Conservation (phyloP, 2,797 vertebrate species). For the Xenopus petersii region DNA sequence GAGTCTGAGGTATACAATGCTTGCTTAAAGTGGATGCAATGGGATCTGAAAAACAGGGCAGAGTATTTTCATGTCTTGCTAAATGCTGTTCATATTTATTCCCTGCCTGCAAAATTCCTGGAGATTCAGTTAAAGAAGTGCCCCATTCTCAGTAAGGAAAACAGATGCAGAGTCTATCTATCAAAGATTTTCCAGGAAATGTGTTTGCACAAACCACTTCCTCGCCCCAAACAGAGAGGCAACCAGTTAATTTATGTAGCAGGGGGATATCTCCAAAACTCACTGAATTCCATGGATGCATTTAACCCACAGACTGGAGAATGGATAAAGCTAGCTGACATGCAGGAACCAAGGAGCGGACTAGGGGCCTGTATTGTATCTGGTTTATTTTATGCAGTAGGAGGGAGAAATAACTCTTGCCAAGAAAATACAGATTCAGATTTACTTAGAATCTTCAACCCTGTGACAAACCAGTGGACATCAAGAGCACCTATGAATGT, state of each 20-base stretch:
- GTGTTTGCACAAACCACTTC: constrained; percentile 69
- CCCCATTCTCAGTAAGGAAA: constrained; percentile 79
- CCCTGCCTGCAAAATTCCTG: constrained; percentile 76
- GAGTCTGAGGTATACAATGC: constrained; percentile 82
- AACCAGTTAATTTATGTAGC: constrained; percentile 77
- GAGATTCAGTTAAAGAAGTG: constrained; percentile 77
- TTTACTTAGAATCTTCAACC: constrained; percentile 75
- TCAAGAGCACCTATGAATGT: constrained; percentile 66
- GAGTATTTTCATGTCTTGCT: constrained; percentile 79
- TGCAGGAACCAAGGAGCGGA: constrained; percentile 71
- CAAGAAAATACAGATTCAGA: constrained; percentile 70
- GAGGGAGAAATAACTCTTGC: constrained; percentile 72
- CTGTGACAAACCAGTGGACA: constrained; percentile 80
- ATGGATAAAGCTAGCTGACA: constrained; percentile 71
- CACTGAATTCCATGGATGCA: constrained; percentile 71
- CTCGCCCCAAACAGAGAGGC: constrained; percentile 69
- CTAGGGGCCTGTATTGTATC: constrained; percentile 73
- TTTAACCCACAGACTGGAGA: constrained; percentile 65
- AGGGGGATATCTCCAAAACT: constrained; percentile 73
- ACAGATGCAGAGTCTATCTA: constrained; percentile 77
- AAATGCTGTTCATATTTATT: constrained; percentile 79
- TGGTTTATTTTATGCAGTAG: constrained; percentile 73
- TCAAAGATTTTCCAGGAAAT: constrained; percentile 83
- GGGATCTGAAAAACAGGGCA: constrained; percentile 70
- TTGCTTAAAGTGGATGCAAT: constrained; percentile 78